A percentile compares a stretch with the other conserved stretches of the same genome.
Evolutionary conservation across 2,113 vertebrate genomes (phyloP).

Genomic region (Strix aluco): DNA sequence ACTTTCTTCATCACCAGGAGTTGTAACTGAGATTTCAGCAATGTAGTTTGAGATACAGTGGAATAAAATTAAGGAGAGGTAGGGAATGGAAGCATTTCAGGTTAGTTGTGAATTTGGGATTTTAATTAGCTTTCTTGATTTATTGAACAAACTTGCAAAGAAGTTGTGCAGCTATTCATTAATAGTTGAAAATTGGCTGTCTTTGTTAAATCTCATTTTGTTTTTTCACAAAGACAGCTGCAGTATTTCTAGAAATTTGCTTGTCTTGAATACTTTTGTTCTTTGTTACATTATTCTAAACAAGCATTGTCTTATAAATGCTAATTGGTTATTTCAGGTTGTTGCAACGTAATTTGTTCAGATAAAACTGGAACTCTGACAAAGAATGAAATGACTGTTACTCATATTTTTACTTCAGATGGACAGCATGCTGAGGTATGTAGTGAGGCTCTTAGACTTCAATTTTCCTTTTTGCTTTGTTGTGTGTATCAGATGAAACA

Average conservation of each 20-base stretch:
- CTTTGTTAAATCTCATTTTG: background rate
- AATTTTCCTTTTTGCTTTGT: background rate
- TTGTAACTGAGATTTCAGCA: background rate
- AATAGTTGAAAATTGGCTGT: background rate
- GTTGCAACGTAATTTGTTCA: conserved; percentile 98
- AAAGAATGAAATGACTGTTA: conserved; percentile 99
- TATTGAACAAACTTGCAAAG: background rate
- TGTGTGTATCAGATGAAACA: background rate
- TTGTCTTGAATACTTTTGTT: background rate
- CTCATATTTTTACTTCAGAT: conserved; percentile 92
- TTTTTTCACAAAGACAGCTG: background rate
- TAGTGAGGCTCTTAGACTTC: background rate
- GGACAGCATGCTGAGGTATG: conserved; percentile 92
- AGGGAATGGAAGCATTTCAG: background rate
- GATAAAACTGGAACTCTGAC: conserved; percentile 98
- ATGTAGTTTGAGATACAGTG: background rate
- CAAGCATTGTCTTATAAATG: background rate
- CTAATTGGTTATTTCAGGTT: conserved; percentile 78
- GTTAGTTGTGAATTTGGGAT: background rate
- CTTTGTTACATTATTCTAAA: background rate
- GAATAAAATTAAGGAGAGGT: background rate
- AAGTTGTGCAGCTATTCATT: background rate
- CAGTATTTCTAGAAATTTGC: background rate
- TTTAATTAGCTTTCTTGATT: background rate
- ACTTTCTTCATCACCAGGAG: background rate